Base-by-base conservation (phyloP, 2,888 invertebrate species). In the Zygogramma bicolorata region DNA sequence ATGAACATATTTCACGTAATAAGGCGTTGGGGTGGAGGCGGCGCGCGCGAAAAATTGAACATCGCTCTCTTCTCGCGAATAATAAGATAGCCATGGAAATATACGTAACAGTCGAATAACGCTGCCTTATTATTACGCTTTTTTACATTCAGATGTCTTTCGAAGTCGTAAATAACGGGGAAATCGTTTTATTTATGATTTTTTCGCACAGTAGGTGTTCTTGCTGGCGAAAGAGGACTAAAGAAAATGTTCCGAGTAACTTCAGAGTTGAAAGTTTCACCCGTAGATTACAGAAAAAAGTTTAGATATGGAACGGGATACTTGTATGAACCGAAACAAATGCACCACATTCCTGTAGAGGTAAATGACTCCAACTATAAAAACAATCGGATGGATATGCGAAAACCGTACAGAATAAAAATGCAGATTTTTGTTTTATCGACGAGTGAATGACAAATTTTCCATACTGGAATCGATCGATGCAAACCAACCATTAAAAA, bases 1-100 rank as follows among this genome's bases (percentile, higher is more conserved):
- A 84, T 84, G 85, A 85, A 82, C 85, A 85, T 85, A 85, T 85
- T 85, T 86, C 85, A 85, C 84, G 82, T 85, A 84, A 85, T 86
- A 85, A 85, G 81, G 80, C 79, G 75, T 72, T 77, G 82, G 82
- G 84, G 83, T 75, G 81, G 65, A 57, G 61, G 38, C 20, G 58
- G 63, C 60, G 69, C 60, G 70, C 69, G 73, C 81, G 82, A 84
- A 83, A 84, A 85, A 84, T 83, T 84, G 82, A 84, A 83, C 83
- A 82, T 83, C 81, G 77, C 77, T 81, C 73, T 75, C 72, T 72
- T 65, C 65, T 65, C 73, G 61, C 75, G 83, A 82, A 84, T 84
- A 83, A 83, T 83, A 83, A 83, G 83, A 81, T 81, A 80, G 82
- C 81, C 81, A 78, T 78, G 81, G 81, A 81, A 80, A 75, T 80